Evolutionary conservation across 1,140 invertebrate genomes (phyloP), one percentile per base, ranked within the genome.

Genomic region (Dreissena polymorpha): DNA sequence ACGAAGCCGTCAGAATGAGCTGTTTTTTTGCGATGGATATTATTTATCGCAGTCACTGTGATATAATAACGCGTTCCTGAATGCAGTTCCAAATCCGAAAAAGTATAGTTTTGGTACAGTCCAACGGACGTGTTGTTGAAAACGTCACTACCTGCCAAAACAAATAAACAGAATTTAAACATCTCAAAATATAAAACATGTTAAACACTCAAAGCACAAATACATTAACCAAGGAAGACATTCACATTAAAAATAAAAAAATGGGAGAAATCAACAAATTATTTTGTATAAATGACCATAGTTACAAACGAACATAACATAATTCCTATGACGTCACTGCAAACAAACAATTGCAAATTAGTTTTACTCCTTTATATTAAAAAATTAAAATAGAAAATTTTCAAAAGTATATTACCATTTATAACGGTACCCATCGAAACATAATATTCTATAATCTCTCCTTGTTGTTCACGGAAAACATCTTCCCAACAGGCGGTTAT

Each of bases 1-100:
- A 84, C 27, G 60, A 86, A 71, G 0, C 85, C 85, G 65, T 86
- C 82, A 16, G 85, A 86, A 16, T 64, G 50, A 16, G 75, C 57
- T n/a, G 72, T 27, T 14, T 49, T 72, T 21, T 50, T 18, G 13
- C 81, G 57, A 25, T 82, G 77, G 12, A 77, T 76, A 25, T 23
- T 50, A 67, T 86, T 86, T 21, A 57, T 51, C 12, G 85, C 85
- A 10, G 64, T 74, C 16, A 86, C 77, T 16, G 82, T 86, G 16
- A 74, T 49, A 71, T 72, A 86, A 72, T 84, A 84, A 60, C 55
- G 77, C 18, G 77, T 84, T 55, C 82, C 85, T 16, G 57, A 51
- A 25, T 74, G 51, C 25, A 86, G 72, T 18, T 18, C 18, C 23
- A 71, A 21, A 8, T 53, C n/a, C 25, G 21, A 49, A 25, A 80